Conservation (phyloP, 2,888 invertebrate species). For the Amiota mariae region DNA sequence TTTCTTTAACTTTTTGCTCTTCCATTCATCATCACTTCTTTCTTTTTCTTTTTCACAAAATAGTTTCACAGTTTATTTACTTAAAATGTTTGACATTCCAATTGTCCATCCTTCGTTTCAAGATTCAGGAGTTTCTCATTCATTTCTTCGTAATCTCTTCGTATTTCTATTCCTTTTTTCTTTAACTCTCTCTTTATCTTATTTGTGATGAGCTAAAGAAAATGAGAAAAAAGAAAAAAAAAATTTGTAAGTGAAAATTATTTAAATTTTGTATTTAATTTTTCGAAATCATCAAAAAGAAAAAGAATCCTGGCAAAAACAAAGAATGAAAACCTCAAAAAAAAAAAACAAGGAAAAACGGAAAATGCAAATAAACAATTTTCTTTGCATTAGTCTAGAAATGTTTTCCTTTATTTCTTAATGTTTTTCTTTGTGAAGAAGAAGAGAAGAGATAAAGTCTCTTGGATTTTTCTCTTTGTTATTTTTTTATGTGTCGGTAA, state of each 20-base stretch:
- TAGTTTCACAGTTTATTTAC: conserved; percentile 50
- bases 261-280: conserved; percentile 41
- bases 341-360: conserved; percentile 43
- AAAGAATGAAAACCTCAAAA: conserved; percentile 9
- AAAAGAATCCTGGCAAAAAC: no score
- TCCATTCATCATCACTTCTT: background rate
- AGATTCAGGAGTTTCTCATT: conserved; percentile 20
- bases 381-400: conserved; percentile 4
- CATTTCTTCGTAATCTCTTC: conserved; percentile 33
- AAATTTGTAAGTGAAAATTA: conserved; percentile 25
- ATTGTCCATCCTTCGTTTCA: conserved; percentile 36
- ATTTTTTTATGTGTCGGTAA: conserved; percentile 1
- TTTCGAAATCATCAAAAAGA: no score
- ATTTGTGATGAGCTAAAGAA: background rate
- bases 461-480: conserved; percentile 2
- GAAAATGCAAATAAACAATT: conserved; percentile 27
- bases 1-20: background rate
- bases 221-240: conserved; percentile 40
- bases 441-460: background rate
- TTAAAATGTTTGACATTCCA: conserved; percentile 47
- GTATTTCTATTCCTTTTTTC: conserved; percentile 44
- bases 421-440: background rate
- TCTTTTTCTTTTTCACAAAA: conserved; percentile 25
- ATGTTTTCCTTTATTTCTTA: background rate
- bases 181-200: background rate